Percentiles rank a stretch among this genome's conserved stretches.
Evolutionary conservation across 2,888 invertebrate species (phyloP).

Genomic region (Machimus atricapillus): DNA sequence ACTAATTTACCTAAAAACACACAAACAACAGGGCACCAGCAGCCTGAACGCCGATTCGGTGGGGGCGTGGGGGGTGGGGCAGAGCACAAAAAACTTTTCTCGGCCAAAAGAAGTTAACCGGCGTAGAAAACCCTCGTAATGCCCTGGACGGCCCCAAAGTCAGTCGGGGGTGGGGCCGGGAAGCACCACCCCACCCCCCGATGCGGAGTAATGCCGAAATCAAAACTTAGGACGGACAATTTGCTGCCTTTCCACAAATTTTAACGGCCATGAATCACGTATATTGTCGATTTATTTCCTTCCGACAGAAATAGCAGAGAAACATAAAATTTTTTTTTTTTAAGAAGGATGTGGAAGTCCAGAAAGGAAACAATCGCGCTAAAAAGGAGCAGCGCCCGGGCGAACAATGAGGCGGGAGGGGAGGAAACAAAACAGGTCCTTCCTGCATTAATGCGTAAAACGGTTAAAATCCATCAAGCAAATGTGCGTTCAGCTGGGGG

Average conservation of each 20-base stretch:
- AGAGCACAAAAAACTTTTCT: conserved; percentile 5
- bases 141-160: background rate
- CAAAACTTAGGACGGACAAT: conserved; percentile 48
- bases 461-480: conserved; percentile 39
- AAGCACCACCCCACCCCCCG: background rate
- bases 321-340: conserved; percentile 22
- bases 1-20: conserved; percentile 48
- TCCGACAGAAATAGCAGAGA: conserved; percentile 20
- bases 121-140: conserved; percentile 12
- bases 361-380: conserved; percentile 35
- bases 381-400: background rate
- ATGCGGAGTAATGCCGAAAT: conserved; percentile 28
- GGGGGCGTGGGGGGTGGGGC: background rate
- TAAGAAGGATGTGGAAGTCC: conserved; percentile 28
- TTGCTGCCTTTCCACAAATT: conserved; percentile 49
- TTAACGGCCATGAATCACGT: conserved; percentile 51
- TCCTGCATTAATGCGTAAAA: conserved; percentile 40
- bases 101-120: conserved; percentile 10
- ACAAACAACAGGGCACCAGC: conserved; percentile 10
- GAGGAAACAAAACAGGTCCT: conserved; percentile 37
- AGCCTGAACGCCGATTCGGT: background rate
- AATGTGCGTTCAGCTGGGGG: conserved; percentile 16
- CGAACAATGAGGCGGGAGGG: background rate
- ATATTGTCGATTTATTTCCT: conserved; percentile 50
- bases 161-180: background rate